These are phyloP conservation scores for Tonatia bakeri DNA, from an alignment of 2,113 vertebrate genomes.

Conservation along the genomic window DNA sequence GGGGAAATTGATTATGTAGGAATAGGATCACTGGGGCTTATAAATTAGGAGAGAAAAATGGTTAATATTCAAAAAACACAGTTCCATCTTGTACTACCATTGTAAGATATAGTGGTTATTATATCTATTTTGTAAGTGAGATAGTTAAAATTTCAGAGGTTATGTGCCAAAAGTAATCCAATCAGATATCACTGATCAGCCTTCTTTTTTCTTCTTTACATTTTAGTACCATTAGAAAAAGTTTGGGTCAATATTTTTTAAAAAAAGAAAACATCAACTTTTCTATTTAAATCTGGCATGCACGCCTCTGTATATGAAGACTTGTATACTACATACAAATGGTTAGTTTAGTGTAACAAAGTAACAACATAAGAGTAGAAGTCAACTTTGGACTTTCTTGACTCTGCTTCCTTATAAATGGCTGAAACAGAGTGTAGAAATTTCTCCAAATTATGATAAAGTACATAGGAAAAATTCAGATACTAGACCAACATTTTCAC, in stretches of 20 bases:
- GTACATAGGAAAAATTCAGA: neutral
- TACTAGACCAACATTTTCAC: neutral
- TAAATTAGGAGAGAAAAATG: neutral
- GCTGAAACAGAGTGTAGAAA: neutral
- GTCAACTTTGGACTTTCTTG: neutral
- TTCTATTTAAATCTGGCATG: neutral
- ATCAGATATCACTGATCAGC: neutral
- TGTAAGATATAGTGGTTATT: neutral
- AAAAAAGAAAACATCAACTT: neutral
- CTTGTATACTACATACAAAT: neutral
- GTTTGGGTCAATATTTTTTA: neutral
- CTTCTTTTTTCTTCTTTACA: neutral
- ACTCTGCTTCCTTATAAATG: neutral
- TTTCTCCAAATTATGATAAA: slow-evolving; percentile 27
- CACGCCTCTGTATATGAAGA: neutral
- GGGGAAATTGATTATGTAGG: neutral
- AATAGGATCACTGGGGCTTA: neutral
- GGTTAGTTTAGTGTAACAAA: neutral
- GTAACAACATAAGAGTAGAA: neutral
- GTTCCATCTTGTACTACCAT: neutral
- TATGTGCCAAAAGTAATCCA: neutral
- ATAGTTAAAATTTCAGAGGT: neutral
- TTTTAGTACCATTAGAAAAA: neutral
- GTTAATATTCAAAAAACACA: neutral
- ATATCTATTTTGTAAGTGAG: neutral